Evolutionary conservation across 64 coral and sea anemone genomes (phyloP), one percentile per base, ranked within the genome.

Genomic region (Astreopora myriophthalma): DNA sequence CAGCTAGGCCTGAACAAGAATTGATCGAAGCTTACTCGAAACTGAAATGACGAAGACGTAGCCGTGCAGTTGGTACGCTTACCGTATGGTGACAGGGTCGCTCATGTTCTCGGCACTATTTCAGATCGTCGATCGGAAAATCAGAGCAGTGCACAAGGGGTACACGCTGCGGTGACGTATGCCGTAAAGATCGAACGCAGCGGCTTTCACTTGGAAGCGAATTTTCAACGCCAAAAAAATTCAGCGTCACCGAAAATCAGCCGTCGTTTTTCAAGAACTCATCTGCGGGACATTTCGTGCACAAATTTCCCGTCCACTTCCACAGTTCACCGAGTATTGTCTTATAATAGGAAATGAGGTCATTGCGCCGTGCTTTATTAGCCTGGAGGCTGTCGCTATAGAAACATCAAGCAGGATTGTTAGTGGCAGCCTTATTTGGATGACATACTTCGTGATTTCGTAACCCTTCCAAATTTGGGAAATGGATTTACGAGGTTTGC

Each of bases 271-370:
- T 83, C 33, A 83, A 25, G 33, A 83, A 37, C 32, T 60, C 58
- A 19, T 34, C 37, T 17, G n/a, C 16, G 38, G 63, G 34, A 44
- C 25, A 72, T 87, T 87, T 72, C 85, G 67, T 58, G 38, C 7
- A 46, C 48, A 22, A 37, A 12, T 74, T 71, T 70, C 65, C 30
- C 8, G 13, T 8, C 48, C 85, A 32, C 19, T 48, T 16, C n/a
- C 71, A 39, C n/a, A 22, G n/a, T 22, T 30, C 85, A 73, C 28
- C 38, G 66, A 71, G 22, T 58, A 46, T 87, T 73, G 65, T 74
- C 32, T 96, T 90, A 93, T 96, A 90, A 96, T 93, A 93, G 95
- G 71, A 67, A 62, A 82, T 96, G 95, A 96, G 89, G 77, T 96
- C 95, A 96, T 74, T 75, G 81, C 51, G 25, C 62, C 73, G 85